Evolutionary conservation across 2,797 vertebrate genomes (phyloP).

Genomic region (Pseudomugil gertrudae): DNA sequence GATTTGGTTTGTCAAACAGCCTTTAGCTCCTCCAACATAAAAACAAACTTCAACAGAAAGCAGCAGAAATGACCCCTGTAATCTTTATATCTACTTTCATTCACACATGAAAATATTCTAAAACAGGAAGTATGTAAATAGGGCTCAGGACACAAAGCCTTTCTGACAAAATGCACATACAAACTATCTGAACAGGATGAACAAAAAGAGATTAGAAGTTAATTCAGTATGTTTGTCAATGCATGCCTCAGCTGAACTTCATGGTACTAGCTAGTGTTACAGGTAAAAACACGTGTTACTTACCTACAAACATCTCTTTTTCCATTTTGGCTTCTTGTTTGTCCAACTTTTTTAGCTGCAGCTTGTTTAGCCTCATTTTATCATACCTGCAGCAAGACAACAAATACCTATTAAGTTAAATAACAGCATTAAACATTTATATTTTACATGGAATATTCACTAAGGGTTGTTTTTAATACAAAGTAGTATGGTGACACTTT

Average conservation of each 20-base stretch:
- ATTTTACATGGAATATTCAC: background rate
- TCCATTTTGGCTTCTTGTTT: conserved; percentile 79
- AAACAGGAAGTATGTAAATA: background rate
- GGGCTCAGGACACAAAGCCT: background rate
- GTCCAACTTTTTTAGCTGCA: conserved; percentile 81
- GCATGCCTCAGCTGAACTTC: background rate
- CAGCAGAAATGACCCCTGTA: background rate
- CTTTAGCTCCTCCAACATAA: background rate
- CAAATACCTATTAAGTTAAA: background rate
- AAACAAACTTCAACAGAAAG: background rate
- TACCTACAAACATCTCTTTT: conserved; percentile 86
- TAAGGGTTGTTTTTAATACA: background rate
- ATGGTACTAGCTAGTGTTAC: background rate
- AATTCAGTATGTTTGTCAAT: background rate
- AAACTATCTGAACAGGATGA: background rate
- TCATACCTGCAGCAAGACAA: conserved; percentile 76
- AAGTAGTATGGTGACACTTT: background rate
- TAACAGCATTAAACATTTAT: background rate
- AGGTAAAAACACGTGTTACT: background rate
- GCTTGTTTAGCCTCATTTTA: conserved; percentile 77
- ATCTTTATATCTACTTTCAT: background rate
- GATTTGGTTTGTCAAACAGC: background rate
- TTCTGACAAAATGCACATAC: background rate
- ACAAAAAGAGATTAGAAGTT: background rate
- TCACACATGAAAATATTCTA: background rate